A percentile compares a stretch with the other conserved stretches of the same genome.
phyloP scores from a whole-genome alignment of 2,113 vertebrate species.

The Felis catus region F.catus_Fca126_mat1.0 CM031416.1:50278501-50279000 shows the following conservation, averaged over 20 bases:
- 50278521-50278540: background rate
- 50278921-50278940: background rate
- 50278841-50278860: background rate
- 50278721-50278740: background rate
- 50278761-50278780: background rate
- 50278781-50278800: background rate
- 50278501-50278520: background rate
- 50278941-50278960: background rate
- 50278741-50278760: background rate
- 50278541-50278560: background rate
- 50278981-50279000: too few relatives aligned
- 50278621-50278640: rapidly evolving
- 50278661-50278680: background rate
- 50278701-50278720: background rate
- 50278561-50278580: background rate
- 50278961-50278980: background rate
- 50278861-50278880: background rate
- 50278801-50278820: too few relatives aligned
- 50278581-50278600: rapidly evolving
- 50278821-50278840: background rate
- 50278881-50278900: background rate
- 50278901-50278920: background rate
- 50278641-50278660: background rate
- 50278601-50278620: background rate
- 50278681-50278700: background rate